Evolutionary conservation across 2,888 invertebrate species (phyloP).

Genomic region (Mycalesis mineus): DNA sequence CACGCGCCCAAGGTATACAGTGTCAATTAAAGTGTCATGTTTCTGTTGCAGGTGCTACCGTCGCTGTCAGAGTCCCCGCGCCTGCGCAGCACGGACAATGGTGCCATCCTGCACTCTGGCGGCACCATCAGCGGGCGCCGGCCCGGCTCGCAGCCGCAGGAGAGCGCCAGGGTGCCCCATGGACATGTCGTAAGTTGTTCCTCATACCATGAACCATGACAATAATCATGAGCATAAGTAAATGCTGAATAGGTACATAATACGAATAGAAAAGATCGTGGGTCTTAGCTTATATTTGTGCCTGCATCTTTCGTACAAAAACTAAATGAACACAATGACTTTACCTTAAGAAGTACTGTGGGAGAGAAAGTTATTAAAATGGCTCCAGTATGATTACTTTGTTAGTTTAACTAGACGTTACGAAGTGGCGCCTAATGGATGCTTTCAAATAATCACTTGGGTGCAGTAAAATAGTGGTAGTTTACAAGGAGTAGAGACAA

Average conservation of each 20-base stretch:
- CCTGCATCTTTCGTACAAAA: too few relatives aligned
- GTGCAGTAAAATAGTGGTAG: background rate
- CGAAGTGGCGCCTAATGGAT: background rate
- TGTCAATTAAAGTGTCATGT: background rate
- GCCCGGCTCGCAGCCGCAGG: conserved; percentile 51
- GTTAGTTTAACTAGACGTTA: background rate
- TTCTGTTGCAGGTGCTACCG: conserved; percentile 81
- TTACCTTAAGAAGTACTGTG: background rate
- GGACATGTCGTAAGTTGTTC: conserved; percentile 55
- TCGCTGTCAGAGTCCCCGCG: conserved; percentile 81
- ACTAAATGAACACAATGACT: too few relatives aligned
- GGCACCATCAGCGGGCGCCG: conserved; percentile 88
- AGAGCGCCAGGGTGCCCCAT: conserved; percentile 46
- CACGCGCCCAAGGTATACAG: conserved; percentile 19
- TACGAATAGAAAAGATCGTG: too few relatives aligned
- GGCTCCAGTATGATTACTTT: background rate
- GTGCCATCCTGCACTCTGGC: conserved; percentile 88
- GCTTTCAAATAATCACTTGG: conserved; percentile 7
- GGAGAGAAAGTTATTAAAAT: background rate
- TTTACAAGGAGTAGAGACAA: conserved; percentile 19
- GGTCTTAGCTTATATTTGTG: too few relatives aligned
- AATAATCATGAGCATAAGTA: too few relatives aligned
- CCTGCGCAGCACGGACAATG: conserved; percentile 88
- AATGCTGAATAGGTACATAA: too few relatives aligned
- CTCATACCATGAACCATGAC: background rate